phyloP scores from a whole-genome alignment of 2,113 vertebrate genomes.

The Haplotaxodon microlepis region DNA sequence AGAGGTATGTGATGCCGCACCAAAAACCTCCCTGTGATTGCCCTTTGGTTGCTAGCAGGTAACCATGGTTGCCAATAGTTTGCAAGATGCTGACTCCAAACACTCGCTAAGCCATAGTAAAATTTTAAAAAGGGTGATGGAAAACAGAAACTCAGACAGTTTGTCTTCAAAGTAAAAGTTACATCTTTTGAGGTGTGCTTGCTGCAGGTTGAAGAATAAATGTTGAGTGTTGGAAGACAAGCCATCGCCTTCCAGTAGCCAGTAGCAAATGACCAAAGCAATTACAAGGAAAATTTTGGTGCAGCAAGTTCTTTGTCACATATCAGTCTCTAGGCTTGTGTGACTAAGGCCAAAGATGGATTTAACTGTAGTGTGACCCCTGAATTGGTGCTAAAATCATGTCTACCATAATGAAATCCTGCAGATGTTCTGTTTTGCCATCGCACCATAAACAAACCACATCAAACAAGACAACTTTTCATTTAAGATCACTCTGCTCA shows the following conservation, averaged over 20 bases:
- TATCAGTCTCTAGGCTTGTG: background rate
- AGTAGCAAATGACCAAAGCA: background rate
- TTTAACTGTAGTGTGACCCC: background rate
- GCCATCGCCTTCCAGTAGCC: background rate
- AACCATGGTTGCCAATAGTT: background rate
- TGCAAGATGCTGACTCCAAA: background rate
- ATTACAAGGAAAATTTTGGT: background rate
- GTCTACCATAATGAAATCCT: background rate
- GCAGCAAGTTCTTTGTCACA: background rate
- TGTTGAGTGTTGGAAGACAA: background rate
- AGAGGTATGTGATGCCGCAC: background rate
- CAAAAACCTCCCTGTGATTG: background rate
- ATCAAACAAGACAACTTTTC: background rate
- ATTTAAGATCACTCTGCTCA: background rate
- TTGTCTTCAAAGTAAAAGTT: background rate
- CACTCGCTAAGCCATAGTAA: background rate
- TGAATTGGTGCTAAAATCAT: background rate
- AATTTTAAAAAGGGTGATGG: background rate
- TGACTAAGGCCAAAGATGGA: background rate
- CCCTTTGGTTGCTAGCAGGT: background rate
- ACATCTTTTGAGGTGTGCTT: background rate
- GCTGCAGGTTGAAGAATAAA: background rate
- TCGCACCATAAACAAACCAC: background rate
- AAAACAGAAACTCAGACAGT: background rate
- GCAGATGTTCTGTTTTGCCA: background rate